These are phyloP conservation scores for Pseudorasbora parva DNA, from an alignment of 2,113 vertebrate genomes.

Conservation along the genomic window DNA sequence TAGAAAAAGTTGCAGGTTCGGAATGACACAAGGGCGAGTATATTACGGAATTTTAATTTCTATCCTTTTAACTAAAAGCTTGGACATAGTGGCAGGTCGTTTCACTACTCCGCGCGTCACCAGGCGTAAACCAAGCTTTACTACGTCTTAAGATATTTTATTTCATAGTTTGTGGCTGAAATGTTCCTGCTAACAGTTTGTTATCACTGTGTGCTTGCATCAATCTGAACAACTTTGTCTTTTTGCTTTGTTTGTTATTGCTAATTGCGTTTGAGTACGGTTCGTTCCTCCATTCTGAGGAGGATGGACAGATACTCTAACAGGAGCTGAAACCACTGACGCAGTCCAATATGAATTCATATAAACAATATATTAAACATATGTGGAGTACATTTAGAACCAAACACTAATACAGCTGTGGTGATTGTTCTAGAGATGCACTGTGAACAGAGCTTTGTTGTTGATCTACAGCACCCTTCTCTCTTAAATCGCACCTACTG, in stretches of 20 bases:
- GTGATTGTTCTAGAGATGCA: conserved; percentile 29
- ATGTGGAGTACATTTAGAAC: conserved; percentile 31
- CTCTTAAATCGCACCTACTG: background rate
- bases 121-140: conserved; percentile 13
- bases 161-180: conserved; percentile 4
- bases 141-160: conserved; percentile 25
- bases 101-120: background rate
- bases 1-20: background rate
- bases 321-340: conserved; percentile 35
- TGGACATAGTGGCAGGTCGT: conserved; percentile 9
- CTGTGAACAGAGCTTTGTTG: conserved; percentile 20
- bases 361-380: conserved; percentile 9
- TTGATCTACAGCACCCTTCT: background rate
- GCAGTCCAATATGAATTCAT: conserved; percentile 36
- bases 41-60: background rate
- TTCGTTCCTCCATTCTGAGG: background rate
- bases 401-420: conserved; percentile 2
- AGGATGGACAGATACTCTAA: background rate
- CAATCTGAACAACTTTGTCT: conserved; percentile 33
- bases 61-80: conserved; percentile 7
- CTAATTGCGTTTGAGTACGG: conserved; percentile 17
- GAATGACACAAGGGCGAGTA: background rate
- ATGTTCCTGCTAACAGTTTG: conserved; percentile 23
- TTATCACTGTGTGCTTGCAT: conserved; percentile 48
- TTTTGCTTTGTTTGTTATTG: conserved; percentile 22